Evolutionary conservation across 1,140 invertebrate genomes (phyloP).

Genomic region (Oreohelix idahoensis): DNA sequence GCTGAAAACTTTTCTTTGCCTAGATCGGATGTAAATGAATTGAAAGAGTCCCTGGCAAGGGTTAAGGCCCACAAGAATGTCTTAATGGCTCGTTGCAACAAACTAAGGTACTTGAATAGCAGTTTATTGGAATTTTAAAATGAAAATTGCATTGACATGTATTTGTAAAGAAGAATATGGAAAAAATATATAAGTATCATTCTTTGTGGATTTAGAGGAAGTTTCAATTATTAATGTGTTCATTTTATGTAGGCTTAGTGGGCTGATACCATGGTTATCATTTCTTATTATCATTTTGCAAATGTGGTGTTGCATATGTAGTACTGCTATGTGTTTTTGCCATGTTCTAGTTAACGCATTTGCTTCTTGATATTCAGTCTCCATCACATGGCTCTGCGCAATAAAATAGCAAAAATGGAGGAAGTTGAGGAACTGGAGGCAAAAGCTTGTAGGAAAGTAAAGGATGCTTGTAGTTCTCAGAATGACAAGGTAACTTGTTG

Average conservation of each 20-base stretch:
- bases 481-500: conserved; percentile 20
- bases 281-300: too few species aligned
- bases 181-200: too few species aligned
- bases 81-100: conserved; percentile 59
- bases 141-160: not conserved
- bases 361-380: not conserved
- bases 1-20: not conserved
- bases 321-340: too few species aligned
- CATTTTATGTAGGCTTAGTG: too few species aligned
- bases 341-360: too few species aligned
- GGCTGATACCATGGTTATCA: too few species aligned
- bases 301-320: too few species aligned
- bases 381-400: conserved; percentile 25
- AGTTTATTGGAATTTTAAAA: too few species aligned
- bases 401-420: conserved; percentile 16
- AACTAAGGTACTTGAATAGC: conserved; percentile 52
- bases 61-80: conserved; percentile 54
- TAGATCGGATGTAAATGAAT: conserved; percentile 45
- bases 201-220: too few species aligned
- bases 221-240: too few species aligned
- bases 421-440: conserved; percentile 12
- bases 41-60: conserved; percentile 52
- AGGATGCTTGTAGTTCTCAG: conserved; percentile 2
- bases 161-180: not conserved
- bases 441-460: conserved; percentile 5